phyloP scores from a whole-genome alignment of 35 echinoderm and acorn worm genomes.

The Stichopus chloronotus region DNA sequence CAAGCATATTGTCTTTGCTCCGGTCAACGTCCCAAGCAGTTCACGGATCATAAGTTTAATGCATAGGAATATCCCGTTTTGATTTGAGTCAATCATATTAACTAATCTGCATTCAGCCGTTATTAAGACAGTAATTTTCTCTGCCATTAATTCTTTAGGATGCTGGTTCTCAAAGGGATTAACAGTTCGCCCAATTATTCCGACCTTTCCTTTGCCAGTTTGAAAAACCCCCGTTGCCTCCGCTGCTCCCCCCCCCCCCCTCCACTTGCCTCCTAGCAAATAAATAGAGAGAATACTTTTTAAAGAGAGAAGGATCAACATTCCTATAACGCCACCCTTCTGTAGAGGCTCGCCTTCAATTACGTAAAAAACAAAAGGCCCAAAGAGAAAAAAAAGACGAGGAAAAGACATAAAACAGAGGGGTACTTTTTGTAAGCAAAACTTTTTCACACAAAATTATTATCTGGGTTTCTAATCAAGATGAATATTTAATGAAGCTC shows the following conservation, averaged over 20 bases:
- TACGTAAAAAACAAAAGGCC: neutral
- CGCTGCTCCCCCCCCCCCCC: neutral
- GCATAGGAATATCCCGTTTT: no score
- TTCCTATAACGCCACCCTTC: neutral
- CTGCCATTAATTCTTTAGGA: neutral
- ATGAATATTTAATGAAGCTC: conserved; percentile 45
- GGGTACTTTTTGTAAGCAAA: conserved; percentile 14
- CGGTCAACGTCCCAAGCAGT: no score
- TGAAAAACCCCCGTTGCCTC: neutral
- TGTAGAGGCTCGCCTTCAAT: neutral
- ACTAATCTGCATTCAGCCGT: neutral
- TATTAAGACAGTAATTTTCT: neutral
- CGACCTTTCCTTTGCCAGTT: neutral
- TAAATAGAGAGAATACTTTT: no score
- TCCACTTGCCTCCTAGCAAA: neutral
- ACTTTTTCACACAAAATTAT: conserved; percentile 57
- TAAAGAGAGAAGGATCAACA: no score
- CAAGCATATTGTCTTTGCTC: no score
- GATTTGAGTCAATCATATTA: neutral
- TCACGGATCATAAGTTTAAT: no score
- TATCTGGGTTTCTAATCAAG: conserved; percentile 47
- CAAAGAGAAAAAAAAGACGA: neutral
- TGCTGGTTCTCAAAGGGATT: neutral
- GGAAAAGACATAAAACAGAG: conserved; percentile 6
- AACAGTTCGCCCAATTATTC: no score